Conservation (phyloP, 2,888 invertebrate species). For the Callimorpha dominula region DNA sequence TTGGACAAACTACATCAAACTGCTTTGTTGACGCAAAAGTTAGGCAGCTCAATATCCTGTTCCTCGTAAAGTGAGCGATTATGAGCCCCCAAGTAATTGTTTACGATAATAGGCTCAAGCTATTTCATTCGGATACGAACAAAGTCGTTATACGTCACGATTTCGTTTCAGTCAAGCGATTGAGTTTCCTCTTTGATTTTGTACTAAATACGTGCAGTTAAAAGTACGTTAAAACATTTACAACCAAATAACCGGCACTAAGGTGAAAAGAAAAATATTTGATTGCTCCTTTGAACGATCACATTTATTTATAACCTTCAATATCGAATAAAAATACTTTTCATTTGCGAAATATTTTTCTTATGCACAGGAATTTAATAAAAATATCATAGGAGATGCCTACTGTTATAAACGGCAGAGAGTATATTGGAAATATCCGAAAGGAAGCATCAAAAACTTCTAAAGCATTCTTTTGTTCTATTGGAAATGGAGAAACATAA, state of each 20-base stretch:
- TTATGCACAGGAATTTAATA: constrained; percentile 21
- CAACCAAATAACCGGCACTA: not conserved
- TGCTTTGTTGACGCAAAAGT: constrained; percentile 77
- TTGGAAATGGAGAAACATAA: constrained; percentile 58
- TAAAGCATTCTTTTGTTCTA: constrained; percentile 56
- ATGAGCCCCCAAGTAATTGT: constrained; percentile 63
- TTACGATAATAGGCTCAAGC: constrained; percentile 54
- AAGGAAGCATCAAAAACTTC: constrained; percentile 40
- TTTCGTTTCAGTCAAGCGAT: constrained; percentile 14
- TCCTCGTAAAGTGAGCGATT: constrained; percentile 64
- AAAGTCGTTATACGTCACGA: constrained; percentile 18
- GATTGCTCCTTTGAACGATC: not conserved
- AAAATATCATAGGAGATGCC: constrained; percentile 17
- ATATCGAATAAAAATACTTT: not conserved
- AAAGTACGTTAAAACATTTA: not conserved
- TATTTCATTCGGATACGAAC: constrained; percentile 30
- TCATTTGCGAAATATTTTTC: constrained; percentile 12
- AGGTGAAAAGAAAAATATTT: not conserved
- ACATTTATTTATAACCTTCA: constrained; percentile 3
- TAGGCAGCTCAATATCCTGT: constrained; percentile 73
- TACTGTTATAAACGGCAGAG: constrained; percentile 5
- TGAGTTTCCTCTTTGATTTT: not conserved
- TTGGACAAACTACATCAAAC: constrained; percentile 76
- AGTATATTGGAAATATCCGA: constrained; percentile 37
- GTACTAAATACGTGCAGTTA: not conserved